Evolutionary conservation across 2,113 vertebrate genomes (phyloP).

Genomic region (Dicaeum eximium): DNA sequence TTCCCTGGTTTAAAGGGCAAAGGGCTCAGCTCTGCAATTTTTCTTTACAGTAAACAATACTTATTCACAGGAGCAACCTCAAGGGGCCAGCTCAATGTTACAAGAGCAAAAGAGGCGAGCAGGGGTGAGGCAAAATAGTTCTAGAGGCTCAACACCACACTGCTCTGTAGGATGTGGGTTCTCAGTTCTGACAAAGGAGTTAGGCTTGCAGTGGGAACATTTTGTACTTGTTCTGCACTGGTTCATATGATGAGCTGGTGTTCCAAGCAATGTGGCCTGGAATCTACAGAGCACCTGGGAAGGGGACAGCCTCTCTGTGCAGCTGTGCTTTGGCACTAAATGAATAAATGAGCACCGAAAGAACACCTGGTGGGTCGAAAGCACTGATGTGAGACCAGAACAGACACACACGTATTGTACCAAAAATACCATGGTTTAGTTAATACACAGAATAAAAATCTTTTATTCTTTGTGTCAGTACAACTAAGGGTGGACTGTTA

Average conservation of each 20-base stretch:
- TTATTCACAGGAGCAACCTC: background rate
- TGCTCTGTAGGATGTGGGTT: background rate
- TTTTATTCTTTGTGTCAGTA: background rate
- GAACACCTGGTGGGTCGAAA: background rate
- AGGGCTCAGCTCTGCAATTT: background rate
- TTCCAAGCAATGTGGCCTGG: background rate
- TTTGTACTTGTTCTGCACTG: background rate
- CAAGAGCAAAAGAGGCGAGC: background rate
- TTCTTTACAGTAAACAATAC: background rate
- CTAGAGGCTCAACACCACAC: background rate
- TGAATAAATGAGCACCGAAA: background rate
- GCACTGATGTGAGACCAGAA: background rate
- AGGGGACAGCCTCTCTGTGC: background rate
- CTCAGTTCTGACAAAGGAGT: background rate
- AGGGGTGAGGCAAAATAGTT: background rate
- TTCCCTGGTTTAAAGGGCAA: background rate
- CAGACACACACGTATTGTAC: background rate
- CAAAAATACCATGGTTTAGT: background rate
- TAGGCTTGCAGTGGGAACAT: background rate
- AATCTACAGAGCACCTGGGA: background rate
- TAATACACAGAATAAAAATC: background rate
- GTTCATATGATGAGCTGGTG: background rate
- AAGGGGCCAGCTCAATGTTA: background rate
- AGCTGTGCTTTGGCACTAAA: background rate
- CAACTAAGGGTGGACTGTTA: background rate